A percentile compares a stretch with the other conserved stretches of the same genome.
Conservation (phyloP, 1,140 invertebrate species). For the Anoplolepis gracilipes region DNA sequence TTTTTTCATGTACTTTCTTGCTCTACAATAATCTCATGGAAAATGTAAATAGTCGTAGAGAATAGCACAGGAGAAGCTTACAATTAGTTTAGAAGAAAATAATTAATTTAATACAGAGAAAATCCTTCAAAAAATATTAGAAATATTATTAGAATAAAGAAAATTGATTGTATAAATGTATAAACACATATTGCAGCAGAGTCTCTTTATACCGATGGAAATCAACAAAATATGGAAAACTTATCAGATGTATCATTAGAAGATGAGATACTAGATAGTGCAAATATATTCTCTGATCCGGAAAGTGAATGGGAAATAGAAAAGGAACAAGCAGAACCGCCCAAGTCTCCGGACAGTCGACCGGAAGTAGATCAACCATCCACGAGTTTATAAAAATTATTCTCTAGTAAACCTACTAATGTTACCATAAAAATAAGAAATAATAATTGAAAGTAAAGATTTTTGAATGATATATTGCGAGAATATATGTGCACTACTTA, state of each 20-base stretch:
- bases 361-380: slow-evolving; percentile 85
- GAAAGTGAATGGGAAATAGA: slow-evolving; percentile 87
- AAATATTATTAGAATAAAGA: too few species aligned
- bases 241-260: slow-evolving; percentile 84
- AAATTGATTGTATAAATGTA: not conserved
- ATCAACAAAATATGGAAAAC: slow-evolving; percentile 77
- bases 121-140: too few species aligned
- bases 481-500: slow-evolving; percentile 1
- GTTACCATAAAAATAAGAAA: not conserved
- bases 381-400: slow-evolving; percentile 42
- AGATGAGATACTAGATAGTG: slow-evolving; percentile 82
- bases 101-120: too few species aligned
- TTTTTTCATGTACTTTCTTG: too few species aligned
- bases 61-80: too few species aligned
- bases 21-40: too few species aligned
- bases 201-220: slow-evolving; percentile 67
- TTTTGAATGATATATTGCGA: not conserved
- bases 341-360: slow-evolving; percentile 77
- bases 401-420: slow-evolving; percentile 3
- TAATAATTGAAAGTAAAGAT: not conserved
- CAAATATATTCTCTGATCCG: slow-evolving; percentile 87
- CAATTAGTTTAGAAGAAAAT: too few species aligned
- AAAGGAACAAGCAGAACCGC: slow-evolving; percentile 69
- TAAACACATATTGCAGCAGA: slow-evolving; percentile 61
- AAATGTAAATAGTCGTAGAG: too few species aligned